These are phyloP conservation scores for Brassicogethes aeneus DNA, from an alignment of 2,888 invertebrate genomes.

Conservation along the genomic window DNA sequence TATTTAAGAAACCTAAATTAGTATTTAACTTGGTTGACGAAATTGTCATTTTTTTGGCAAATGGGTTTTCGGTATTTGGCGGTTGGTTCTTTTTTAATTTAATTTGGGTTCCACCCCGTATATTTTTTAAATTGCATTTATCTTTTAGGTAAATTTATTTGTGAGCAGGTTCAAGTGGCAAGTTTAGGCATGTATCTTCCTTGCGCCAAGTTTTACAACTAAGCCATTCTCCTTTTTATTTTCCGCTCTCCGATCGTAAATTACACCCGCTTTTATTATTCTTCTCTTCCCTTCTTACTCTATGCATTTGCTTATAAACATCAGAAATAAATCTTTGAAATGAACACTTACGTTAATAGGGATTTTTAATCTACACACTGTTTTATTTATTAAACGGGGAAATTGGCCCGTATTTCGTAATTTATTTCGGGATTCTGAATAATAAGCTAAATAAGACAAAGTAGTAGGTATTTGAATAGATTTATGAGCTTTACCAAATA, in stretches of 20 bases:
- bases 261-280: conserved; percentile 14
- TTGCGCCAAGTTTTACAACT: conserved; percentile 20
- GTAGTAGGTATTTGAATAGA: too few relatives aligned
- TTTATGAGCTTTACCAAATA: too few relatives aligned
- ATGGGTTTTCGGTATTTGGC: too few relatives aligned
- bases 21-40: too few relatives aligned
- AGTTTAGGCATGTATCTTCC: conserved; percentile 21
- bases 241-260: conserved; percentile 9
- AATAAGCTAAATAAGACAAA: too few relatives aligned
- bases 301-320: conserved; percentile 12
- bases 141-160: conserved; percentile 22
- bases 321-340: conserved; percentile 13
- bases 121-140: too few relatives aligned
- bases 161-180: conserved; percentile 19
- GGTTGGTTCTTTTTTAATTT: too few relatives aligned
- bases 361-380: conserved; percentile 1
- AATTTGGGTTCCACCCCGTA: too few relatives aligned
- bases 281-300: conserved; percentile 7
- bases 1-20: too few relatives aligned
- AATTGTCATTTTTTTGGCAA: too few relatives aligned
- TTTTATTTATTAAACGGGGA: conserved; percentile 1
- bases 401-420: too few relatives aligned
- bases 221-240: conserved; percentile 14
- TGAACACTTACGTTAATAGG: conserved; percentile 8
- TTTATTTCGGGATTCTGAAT: too few relatives aligned